Evolutionary conservation across 2,113 vertebrate genomes (phyloP).

Genomic region (Gasterosteus nipponicus): DNA sequence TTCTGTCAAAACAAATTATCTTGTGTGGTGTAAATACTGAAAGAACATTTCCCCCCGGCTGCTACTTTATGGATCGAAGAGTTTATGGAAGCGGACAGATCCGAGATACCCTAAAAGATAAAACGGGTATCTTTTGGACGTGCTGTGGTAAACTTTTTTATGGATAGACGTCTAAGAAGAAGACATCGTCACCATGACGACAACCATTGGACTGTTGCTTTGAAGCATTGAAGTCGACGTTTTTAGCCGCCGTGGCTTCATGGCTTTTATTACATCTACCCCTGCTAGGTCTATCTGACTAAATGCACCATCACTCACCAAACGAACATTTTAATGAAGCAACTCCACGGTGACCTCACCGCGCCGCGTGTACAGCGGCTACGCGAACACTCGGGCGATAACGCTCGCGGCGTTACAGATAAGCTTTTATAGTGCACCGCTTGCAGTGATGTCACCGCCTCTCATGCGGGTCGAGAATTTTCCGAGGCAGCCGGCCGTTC

Average conservation of each 20-base stretch:
- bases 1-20: slow-evolving; percentile 61
- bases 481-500: slow-evolving; percentile 35
- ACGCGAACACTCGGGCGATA: slow-evolving; percentile 58
- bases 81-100: slow-evolving; percentile 31
- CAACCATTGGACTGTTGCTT: neutral
- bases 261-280: neutral
- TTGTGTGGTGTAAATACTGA: slow-evolving; percentile 43
- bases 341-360: slow-evolving; percentile 44
- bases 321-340: slow-evolving; percentile 25
- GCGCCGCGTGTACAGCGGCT: slow-evolving; percentile 40
- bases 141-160: neutral
- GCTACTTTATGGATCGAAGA: neutral
- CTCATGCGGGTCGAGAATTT: slow-evolving; percentile 41
- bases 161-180: neutral
- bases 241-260: neutral
- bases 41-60: neutral
- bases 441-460: slow-evolving; percentile 58
- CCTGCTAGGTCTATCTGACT: too few species aligned
- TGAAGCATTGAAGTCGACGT: neutral
- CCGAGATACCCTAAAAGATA: slow-evolving; percentile 16
- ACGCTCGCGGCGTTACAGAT: slow-evolving; percentile 32
- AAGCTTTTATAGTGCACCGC: slow-evolving; percentile 45
- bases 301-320: too few species aligned
- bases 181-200: neutral
- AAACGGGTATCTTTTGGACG: slow-evolving; percentile 12